Percentiles rank a stretch among this genome's conserved stretches.
phyloP scores from a whole-genome alignment of 2,888 invertebrate species.

The Thymelicus acteon region DNA sequence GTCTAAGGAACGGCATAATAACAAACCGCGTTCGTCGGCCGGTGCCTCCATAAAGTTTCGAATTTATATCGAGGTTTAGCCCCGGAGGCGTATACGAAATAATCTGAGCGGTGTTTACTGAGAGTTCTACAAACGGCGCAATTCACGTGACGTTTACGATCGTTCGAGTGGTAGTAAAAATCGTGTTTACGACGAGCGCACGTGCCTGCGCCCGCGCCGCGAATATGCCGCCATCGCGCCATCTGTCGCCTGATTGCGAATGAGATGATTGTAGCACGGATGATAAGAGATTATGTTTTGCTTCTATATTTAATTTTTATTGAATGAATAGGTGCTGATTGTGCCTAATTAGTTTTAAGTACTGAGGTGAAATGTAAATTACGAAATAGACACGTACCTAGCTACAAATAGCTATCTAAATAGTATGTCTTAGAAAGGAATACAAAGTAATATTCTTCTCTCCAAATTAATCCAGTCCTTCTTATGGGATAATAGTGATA shows the following conservation, averaged over 20 bases:
- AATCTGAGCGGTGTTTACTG: constrained; percentile 81
- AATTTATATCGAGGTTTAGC: constrained; percentile 82
- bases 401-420: not conserved
- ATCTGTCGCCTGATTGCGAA: constrained; percentile 70
- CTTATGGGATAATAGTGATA: too few species aligned
- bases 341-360: not conserved
- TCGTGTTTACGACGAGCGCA: constrained; percentile 78
- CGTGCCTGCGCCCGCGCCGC: constrained; percentile 56
- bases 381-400: not conserved
- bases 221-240: constrained; percentile 63
- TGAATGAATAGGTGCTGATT: constrained; percentile 45
- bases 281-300: constrained; percentile 10
- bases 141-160: constrained; percentile 82
- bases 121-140: constrained; percentile 82
- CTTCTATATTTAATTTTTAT: too few species aligned
- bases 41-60: constrained; percentile 76
- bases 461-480: too few species aligned
- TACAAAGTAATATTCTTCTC: too few species aligned
- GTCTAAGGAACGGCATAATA: constrained; percentile 82
- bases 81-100: constrained; percentile 83
- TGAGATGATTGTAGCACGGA: constrained; percentile 44
- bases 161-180: constrained; percentile 81
- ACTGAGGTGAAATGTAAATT: too few species aligned
- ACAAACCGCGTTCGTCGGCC: constrained; percentile 77
- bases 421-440: too few species aligned